Conservation (phyloP, 2,888 invertebrate species). For the Panzeria rudis region DNA sequence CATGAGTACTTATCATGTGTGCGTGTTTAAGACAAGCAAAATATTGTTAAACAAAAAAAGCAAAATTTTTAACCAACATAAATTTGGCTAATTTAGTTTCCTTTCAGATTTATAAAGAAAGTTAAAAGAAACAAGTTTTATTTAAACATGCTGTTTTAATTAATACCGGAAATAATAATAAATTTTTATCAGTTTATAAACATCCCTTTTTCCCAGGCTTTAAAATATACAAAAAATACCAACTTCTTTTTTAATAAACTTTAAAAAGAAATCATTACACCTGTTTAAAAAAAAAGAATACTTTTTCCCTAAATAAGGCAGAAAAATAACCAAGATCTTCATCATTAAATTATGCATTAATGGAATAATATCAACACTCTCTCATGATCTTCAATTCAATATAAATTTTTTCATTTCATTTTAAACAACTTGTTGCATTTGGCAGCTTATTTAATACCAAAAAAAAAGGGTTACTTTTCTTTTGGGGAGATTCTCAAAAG, state of each 20-base stretch:
- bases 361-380: constrained; percentile 70
- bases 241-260: constrained; percentile 27
- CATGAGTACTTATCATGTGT: not conserved
- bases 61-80: not conserved
- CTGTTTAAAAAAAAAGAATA: constrained; percentile 52
- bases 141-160: constrained; percentile 46
- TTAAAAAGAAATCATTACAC: constrained; percentile 70
- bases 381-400: constrained; percentile 61
- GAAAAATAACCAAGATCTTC: constrained; percentile 50
- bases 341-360: constrained; percentile 70
- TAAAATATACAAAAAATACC: constrained; percentile 6
- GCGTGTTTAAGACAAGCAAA: not conserved
- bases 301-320: not conserved
- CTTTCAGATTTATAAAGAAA: constrained; percentile 14
- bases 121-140: constrained; percentile 9
- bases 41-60: not conserved
- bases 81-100: constrained; percentile 27
- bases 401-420: constrained; percentile 42
- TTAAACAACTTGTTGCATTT: constrained; percentile 47
- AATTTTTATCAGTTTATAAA: constrained; percentile 62
- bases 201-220: constrained; percentile 57
- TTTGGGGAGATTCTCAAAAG: constrained; percentile 56
- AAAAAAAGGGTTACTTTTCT: constrained; percentile 60
- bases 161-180: constrained; percentile 68
- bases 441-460: constrained; percentile 7